These are phyloP conservation scores for Aldrovandia affinis DNA, from an alignment of 2,797 vertebrate species.

Conservation along the genomic window DNA sequence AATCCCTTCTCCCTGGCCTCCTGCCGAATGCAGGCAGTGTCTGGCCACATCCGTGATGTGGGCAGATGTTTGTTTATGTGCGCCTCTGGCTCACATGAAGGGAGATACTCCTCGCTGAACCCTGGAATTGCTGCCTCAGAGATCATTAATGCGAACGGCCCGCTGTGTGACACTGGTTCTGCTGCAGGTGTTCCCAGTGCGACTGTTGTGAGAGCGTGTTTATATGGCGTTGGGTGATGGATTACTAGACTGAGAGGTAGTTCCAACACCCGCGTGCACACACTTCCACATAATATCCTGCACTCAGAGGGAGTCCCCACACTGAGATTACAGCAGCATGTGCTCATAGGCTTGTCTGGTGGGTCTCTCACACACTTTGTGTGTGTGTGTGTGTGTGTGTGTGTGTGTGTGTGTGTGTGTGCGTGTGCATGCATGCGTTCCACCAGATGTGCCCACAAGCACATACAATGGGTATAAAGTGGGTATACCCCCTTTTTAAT, in stretches of 20 bases:
- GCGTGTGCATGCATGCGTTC: no score
- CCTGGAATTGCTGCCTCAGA: slow-evolving; percentile 21
- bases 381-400: neutral
- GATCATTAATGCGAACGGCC: slow-evolving; percentile 50
- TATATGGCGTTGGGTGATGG: slow-evolving; percentile 51
- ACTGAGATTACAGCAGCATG: neutral
- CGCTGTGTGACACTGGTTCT: slow-evolving; percentile 57
- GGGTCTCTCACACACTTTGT: neutral
- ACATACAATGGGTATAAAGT: no score
- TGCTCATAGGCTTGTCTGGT: neutral
- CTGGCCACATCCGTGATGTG: neutral
- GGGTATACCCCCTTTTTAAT: no score
- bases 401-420: no score
- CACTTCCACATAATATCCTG: neutral
- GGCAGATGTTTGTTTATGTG: neutral
- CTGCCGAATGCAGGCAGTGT: neutral
- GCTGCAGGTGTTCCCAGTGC: slow-evolving; percentile 65
- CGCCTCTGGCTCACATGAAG: neutral
- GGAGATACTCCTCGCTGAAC: neutral
- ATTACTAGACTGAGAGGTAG: slow-evolving; percentile 56
- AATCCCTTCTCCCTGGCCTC: neutral
- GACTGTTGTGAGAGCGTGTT: slow-evolving; percentile 24
- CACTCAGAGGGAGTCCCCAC: neutral
- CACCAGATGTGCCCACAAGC: no score
- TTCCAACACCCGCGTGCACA: slow-evolving; percentile 30